Percentiles rank a stretch among this genome's conserved stretches.
Evolutionary conservation across 2,113 vertebrate genomes (phyloP).

Genomic region (Dipodomys ordii): DNA sequence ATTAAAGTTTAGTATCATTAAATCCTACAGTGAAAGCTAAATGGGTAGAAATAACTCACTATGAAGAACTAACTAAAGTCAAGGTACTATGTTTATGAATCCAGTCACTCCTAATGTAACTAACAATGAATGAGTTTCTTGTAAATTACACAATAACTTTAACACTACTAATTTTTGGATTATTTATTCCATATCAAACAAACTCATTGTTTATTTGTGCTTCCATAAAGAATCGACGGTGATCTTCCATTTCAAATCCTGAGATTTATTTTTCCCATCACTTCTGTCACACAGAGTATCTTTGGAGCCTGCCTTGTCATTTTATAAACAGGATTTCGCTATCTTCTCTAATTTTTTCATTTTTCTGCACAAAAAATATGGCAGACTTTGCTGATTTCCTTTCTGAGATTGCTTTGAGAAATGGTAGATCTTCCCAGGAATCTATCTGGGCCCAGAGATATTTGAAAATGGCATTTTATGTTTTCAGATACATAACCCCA

Average conservation of each 20-base stretch:
- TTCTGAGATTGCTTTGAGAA: slow-evolving; percentile 20
- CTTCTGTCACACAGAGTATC: background rate
- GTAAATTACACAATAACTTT: no score
- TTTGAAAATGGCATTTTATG: slow-evolving; percentile 36
- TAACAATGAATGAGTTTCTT: no score
- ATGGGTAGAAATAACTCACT: no score
- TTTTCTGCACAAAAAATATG: background rate
- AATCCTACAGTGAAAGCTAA: no score
- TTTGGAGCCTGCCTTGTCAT: background rate
- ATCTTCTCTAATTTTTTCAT: background rate
- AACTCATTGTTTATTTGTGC: background rate
- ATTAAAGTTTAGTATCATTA: no score
- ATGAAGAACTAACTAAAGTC: no score
- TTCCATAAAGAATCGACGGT: background rate
- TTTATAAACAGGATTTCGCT: background rate
- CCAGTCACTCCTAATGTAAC: no score
- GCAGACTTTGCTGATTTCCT: background rate
- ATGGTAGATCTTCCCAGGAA: background rate
- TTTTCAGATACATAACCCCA: background rate
- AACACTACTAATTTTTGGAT: no score
- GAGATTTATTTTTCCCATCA: background rate
- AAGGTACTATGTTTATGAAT: no score
- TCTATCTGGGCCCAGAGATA: background rate
- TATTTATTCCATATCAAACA: no score
- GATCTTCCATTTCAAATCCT: background rate